These are phyloP conservation scores for Salticus scenicus DNA, from an alignment of 2,888 invertebrate genomes.

Conservation along the genomic window DNA sequence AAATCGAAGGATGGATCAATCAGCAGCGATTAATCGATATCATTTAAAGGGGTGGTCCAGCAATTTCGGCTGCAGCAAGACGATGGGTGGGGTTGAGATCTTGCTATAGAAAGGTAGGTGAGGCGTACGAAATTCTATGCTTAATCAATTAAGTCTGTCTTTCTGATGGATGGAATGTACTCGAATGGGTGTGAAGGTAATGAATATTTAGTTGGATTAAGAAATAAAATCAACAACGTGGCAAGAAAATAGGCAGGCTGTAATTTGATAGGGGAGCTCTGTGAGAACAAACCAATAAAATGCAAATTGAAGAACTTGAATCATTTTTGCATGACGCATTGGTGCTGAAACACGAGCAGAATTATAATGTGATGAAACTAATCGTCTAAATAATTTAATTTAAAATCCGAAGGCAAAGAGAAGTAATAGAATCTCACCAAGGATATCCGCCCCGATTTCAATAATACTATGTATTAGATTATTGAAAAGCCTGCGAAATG, in stretches of 20 bases:
- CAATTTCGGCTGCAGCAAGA: background rate
- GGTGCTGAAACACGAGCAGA: too few relatives aligned
- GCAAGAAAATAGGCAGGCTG: background rate
- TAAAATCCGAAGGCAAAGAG: too few relatives aligned
- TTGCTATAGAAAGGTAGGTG: constrained; percentile 31
- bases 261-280: constrained; percentile 1
- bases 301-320: background rate
- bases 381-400: too few relatives aligned
- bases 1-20: constrained; percentile 48
- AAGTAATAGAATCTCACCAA: too few relatives aligned
- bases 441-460: too few relatives aligned
- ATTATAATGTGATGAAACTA: background rate
- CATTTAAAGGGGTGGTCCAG: constrained; percentile 35
- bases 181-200: constrained; percentile 53
- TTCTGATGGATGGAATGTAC: constrained; percentile 39
- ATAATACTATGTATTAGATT: too few relatives aligned
- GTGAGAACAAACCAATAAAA: background rate
- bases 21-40: constrained; percentile 59
- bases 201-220: constrained; percentile 46
- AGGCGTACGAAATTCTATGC: constrained; percentile 58
- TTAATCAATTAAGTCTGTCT: constrained; percentile 57
- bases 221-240: constrained; percentile 49
- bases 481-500: too few relatives aligned
- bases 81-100: constrained; percentile 42
- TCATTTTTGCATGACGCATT: background rate